A percentile compares a stretch with the other conserved stretches of the same genome.
These are phyloP conservation scores for Avahi laniger DNA, from an alignment of 2,797 vertebrate genomes.

Conservation along the genomic window DNA sequence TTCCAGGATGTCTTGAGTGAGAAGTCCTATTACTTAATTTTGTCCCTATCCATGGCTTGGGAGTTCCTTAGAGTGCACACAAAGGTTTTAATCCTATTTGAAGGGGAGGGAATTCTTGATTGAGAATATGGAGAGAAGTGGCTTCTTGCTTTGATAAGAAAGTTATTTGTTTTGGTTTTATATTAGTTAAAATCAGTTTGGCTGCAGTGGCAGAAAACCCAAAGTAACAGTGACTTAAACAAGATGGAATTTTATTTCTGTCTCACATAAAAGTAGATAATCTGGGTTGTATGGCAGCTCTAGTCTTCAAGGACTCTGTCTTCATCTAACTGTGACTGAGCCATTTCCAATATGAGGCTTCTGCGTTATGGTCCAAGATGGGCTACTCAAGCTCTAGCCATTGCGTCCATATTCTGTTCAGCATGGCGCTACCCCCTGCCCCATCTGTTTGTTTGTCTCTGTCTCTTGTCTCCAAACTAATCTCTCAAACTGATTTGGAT, in stretches of 20 bases:
- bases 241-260: neutral
- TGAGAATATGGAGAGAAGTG: neutral
- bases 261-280: neutral
- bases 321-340: neutral
- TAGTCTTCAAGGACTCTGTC: neutral
- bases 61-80: neutral
- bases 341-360: neutral
- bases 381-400: neutral
- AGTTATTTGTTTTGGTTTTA: conserved; percentile 1
- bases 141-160: neutral
- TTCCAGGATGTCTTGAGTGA: neutral
- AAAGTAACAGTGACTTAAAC: neutral
- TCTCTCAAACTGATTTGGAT: neutral
- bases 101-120: neutral
- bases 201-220: neutral
- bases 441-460: neutral
- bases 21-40: neutral
- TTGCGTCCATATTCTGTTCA: neutral
- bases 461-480: neutral
- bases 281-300: neutral
- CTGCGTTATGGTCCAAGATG: neutral
- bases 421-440: neutral
- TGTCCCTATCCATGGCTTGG: neutral
- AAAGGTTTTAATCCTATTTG: neutral
- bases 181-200: neutral